Base-by-base conservation (phyloP, 2,113 vertebrate genomes). In the Leiothrix lutea region DNA sequence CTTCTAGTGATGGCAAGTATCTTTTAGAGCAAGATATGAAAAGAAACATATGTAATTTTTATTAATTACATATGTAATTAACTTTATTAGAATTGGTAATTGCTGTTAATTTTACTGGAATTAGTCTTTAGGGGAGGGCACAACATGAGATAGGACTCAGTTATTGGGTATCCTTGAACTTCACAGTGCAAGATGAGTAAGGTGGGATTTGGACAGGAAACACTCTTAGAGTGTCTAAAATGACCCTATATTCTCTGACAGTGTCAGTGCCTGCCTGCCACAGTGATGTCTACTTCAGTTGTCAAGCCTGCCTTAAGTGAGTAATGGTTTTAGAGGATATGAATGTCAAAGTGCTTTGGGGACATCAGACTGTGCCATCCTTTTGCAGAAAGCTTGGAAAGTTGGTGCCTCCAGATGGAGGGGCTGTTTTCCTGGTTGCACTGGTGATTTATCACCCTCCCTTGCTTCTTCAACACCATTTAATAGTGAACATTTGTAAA, bases 311-410 rank as follows among this genome's bases (percentile, higher is more conserved):
- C 17, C 48, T 73, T 35, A 22, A 79, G 8, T n/a, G 66, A 67
- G 29, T 31, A 62, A 20, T 24, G n/a, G 23, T 83, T 69, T 78
- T 29, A 36, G 31, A 70, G 42, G 10, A n/a, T 12, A 26, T 20
- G 9, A 48, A 45, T 0, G 1, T 36, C 54, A 44, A 56, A 64
- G 13, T 26, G 23, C 40, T 72, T 82, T 25, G 25, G 47, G 79
- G 22, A 73, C n/a, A 44, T 40, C 19, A 61, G 54, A 25, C 20
- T 53, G 4, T 4, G 3, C 0, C 2, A 7, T 65, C 14, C 42
- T 36, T 42, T 35, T 8, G 26, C 15, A 85, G 56, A 65, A 80
- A 35, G 3, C 36, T 65, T 84, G 24, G 40, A n/a, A 80, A 73
- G 18, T 28, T 58, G 51, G 5, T 75, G 11, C n/a, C 20, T 69